Evolutionary conservation across 2,797 vertebrate genomes (phyloP).

Genomic region (Phataginus tetradactyla): DNA sequence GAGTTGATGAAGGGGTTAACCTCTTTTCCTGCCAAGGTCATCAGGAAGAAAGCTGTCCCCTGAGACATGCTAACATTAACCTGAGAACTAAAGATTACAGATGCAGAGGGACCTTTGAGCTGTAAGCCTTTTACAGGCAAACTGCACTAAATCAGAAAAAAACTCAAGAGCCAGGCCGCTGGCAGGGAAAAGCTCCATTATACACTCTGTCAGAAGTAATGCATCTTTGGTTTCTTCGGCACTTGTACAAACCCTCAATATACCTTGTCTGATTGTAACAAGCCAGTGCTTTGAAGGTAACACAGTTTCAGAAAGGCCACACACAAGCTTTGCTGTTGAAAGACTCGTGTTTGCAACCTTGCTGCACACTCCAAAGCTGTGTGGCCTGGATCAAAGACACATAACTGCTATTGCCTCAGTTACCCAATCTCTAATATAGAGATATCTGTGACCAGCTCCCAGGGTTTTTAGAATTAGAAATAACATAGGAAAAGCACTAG

Average conservation of each 20-base stretch:
- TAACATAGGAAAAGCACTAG: not conserved
- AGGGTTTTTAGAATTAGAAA: constrained; percentile 24
- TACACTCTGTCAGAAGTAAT: constrained; percentile 42
- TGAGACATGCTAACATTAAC: constrained; percentile 42
- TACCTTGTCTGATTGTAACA: not conserved
- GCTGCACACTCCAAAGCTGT: not conserved
- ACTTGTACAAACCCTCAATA: not conserved
- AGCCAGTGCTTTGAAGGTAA: not conserved
- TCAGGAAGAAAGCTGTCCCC: constrained; percentile 31
- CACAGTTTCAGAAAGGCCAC: not conserved
- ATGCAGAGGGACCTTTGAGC: constrained; percentile 41
- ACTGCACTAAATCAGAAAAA: constrained; percentile 35
- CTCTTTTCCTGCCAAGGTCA: constrained; percentile 33
- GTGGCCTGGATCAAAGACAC: not conserved
- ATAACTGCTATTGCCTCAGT: not conserved
- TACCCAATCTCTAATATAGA: not conserved
- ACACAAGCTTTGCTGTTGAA: constrained; percentile 9
- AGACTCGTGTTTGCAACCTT: constrained; percentile 24
- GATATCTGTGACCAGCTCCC: not conserved
- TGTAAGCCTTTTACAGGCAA: constrained; percentile 38
- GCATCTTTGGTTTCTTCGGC: not conserved
- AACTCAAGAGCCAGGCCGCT: not conserved
- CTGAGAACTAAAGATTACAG: constrained; percentile 39
- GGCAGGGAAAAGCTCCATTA: constrained; percentile 8
- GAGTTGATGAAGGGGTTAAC: constrained; percentile 24